These are phyloP conservation scores for crab-eating macaque (Macaca fascicularis) DNA, from an alignment of 2,113 vertebrate species.

Conservation along the genomic window DNA sequence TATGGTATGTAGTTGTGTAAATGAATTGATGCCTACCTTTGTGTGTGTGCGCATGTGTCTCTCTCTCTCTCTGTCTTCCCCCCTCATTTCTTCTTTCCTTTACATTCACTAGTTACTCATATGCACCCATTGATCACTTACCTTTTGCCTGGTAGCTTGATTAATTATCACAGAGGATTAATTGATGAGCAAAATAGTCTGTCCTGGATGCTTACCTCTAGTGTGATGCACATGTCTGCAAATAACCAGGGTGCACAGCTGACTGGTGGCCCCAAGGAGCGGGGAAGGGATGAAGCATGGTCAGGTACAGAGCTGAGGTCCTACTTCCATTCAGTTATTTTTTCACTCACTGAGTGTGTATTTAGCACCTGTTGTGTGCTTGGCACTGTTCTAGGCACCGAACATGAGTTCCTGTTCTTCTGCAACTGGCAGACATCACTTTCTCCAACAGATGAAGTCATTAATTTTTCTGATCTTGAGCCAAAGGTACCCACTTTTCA, in stretches of 20 bases:
- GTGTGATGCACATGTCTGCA: neutral
- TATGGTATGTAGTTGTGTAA: neutral
- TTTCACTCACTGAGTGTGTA: neutral
- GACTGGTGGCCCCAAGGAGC: neutral
- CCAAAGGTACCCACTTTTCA: neutral
- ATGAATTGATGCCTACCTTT: neutral
- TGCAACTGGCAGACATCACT: neutral
- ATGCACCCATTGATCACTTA: neutral
- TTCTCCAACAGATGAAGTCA: neutral
- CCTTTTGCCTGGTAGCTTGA: neutral
- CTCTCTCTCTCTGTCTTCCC: no score
- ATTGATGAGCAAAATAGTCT: neutral
- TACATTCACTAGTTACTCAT: neutral
- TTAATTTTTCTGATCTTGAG: neutral
- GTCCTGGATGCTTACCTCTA: no score
- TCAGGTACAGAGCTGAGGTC: neutral
- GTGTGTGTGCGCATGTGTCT: no score
- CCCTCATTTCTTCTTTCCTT: neutral
- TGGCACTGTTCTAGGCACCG: neutral
- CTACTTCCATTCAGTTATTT: neutral
- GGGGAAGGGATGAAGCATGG: neutral
- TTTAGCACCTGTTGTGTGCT: neutral
- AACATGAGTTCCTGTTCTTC: neutral
- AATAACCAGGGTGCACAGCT: neutral
- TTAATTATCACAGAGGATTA: neutral